Evolutionary conservation across 2,888 invertebrate genomes (phyloP).

Genomic region (Microchrysa polita): DNA sequence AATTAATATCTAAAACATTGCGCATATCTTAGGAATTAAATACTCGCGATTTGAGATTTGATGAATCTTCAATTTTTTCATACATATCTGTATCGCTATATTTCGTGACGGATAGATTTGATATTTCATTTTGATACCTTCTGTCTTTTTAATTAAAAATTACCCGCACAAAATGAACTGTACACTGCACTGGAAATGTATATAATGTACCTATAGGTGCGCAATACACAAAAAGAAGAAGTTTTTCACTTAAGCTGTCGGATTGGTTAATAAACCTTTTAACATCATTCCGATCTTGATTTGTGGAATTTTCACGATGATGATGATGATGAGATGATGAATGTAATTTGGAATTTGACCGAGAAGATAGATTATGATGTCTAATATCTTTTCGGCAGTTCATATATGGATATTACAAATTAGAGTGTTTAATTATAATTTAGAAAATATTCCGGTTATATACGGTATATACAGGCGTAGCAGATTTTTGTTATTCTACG

Average conservation of each 20-base stretch:
- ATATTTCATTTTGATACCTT: constrained; percentile 30
- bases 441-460: constrained; percentile 15
- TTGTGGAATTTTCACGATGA: constrained; percentile 18
- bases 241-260: not conserved
- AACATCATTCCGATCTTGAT: constrained; percentile 21
- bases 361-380: not conserved
- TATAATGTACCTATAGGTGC: too few species aligned
- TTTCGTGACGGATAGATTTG: constrained; percentile 29
- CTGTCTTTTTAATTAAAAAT: constrained; percentile 37
- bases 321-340: too few species aligned
- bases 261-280: constrained; percentile 8
- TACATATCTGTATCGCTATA: not conserved
- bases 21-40: not conserved
- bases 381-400: not conserved
- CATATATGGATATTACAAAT: constrained; percentile 13
- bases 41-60: not conserved
- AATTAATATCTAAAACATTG: constrained; percentile 37
- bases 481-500: not conserved
- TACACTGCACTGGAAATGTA: not conserved
- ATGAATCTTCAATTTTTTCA: constrained; percentile 1
- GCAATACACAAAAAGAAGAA: too few species aligned
- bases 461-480: constrained; percentile 10
- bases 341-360: not conserved
- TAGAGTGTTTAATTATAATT: constrained; percentile 8
- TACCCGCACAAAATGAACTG: not conserved